Evolutionary conservation across 2,797 vertebrate genomes (phyloP).

Genomic region (Picus viridis): DNA sequence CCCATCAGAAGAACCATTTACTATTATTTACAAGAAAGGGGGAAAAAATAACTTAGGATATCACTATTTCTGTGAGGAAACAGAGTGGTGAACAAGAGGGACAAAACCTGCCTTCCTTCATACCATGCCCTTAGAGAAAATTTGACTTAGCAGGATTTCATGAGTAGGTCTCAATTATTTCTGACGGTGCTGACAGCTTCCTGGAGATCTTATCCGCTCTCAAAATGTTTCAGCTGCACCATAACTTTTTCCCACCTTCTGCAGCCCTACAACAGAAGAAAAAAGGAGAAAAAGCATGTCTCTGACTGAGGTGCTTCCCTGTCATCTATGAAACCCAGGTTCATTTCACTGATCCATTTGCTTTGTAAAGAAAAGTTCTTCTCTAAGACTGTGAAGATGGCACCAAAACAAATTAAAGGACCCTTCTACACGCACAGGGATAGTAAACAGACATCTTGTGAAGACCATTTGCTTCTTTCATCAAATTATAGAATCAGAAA

Average conservation of each 20-base stretch:
- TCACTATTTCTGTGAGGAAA: slow-evolving; percentile 41
- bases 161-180: neutral
- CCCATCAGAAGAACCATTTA: slow-evolving; percentile 46
- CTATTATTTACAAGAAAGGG: slow-evolving; percentile 52
- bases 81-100: slow-evolving; percentile 4
- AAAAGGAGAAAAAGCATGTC: neutral
- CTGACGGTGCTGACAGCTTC: neutral
- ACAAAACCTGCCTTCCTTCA: neutral
- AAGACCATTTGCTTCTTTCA: neutral
- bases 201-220: neutral
- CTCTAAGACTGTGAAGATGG: neutral
- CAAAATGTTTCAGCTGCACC: neutral
- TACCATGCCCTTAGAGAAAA: neutral
- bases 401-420: neutral
- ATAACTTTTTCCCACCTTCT: neutral
- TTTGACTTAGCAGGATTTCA: neutral
- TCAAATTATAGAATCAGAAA: neutral
- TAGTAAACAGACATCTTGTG: neutral
- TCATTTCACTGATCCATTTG: neutral
- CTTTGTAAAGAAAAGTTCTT: neutral
- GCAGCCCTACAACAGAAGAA: too few relatives aligned
- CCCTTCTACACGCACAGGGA: neutral
- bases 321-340: neutral
- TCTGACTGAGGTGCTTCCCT: neutral
- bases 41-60: slow-evolving; percentile 38